A percentile compares a stretch with the other conserved stretches of the same genome.
phyloP scores from a whole-genome alignment of 1,140 invertebrate genomes.

The Drosophila nannoptera region DNA sequence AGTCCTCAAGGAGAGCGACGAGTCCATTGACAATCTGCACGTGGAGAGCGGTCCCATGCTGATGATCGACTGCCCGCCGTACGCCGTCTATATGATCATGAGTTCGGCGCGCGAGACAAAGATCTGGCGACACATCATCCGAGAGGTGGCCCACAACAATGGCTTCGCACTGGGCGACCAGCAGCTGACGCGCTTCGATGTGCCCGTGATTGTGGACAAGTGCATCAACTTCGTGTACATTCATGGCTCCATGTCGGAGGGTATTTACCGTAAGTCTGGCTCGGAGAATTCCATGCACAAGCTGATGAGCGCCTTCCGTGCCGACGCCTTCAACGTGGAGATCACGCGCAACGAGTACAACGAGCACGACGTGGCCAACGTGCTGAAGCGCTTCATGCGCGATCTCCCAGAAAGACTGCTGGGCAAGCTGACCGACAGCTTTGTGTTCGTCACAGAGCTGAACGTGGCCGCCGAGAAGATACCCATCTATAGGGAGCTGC shows the following conservation, averaged over 20 bases:
- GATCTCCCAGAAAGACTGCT: conserved; percentile 88
- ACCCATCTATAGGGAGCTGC: conserved; percentile 82
- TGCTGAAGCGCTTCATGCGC: conserved; percentile 90
- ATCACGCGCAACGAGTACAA: conserved; percentile 86
- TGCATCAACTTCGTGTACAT: conserved; percentile 93
- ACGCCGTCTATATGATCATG: conserved; percentile 86
- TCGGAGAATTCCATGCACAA: conserved; percentile 87
- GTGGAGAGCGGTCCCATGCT: conserved; percentile 83
- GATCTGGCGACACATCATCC: conserved; percentile 87
- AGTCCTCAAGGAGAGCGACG: conserved; percentile 78
- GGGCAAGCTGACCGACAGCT: conserved; percentile 79
- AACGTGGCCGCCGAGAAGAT: conserved; percentile 81
- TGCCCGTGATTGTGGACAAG: conserved; percentile 93
- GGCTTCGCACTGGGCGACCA: conserved; percentile 88
- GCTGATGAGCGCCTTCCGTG: conserved; percentile 86
- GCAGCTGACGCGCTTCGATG: conserved; percentile 90
- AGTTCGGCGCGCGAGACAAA: conserved; percentile 83
- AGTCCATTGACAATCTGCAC: conserved; percentile 79
- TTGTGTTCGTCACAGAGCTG: conserved; percentile 80
- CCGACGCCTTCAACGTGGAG: conserved; percentile 90
- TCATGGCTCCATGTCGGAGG: conserved; percentile 89
- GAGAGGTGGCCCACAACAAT: conserved; percentile 87
- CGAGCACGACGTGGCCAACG: conserved; percentile 92
- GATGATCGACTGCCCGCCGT: conserved; percentile 83
- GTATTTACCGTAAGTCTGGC: conserved; percentile 91